A percentile compares a stretch with the other conserved stretches of the same genome.
Evolutionary conservation across 2,888 invertebrate species (phyloP).

Genomic region (Melieria picta): DNA sequence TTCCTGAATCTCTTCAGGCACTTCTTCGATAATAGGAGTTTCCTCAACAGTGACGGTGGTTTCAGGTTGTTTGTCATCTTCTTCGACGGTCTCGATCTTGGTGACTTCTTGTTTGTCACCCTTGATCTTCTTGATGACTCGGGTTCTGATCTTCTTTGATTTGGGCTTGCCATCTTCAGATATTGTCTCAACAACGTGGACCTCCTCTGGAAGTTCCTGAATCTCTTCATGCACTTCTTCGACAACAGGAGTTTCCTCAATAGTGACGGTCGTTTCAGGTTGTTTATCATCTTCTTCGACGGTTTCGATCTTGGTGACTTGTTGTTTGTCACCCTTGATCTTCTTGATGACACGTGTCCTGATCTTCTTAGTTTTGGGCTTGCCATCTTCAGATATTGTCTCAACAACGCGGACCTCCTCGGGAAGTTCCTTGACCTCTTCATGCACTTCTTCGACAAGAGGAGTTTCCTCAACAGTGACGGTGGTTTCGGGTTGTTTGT

Average conservation of each 20-base stretch:
- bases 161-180: constrained; percentile 40
- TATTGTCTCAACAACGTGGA: constrained; percentile 30
- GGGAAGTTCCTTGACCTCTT: constrained; percentile 34
- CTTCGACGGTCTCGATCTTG: constrained; percentile 41
- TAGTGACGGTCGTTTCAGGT: constrained; percentile 37
- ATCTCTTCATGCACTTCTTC: constrained; percentile 33
- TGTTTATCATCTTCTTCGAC: constrained; percentile 41
- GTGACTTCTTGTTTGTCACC: constrained; percentile 41
- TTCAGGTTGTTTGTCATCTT: constrained; percentile 41
- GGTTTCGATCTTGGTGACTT: constrained; percentile 39
- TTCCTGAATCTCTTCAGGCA: constrained; percentile 28
- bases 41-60: constrained; percentile 41
- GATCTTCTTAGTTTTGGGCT: constrained; percentile 36
- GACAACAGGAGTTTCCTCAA: constrained; percentile 31
- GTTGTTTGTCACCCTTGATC: constrained; percentile 39
- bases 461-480: constrained; percentile 38
- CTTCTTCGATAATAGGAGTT: constrained; percentile 30
- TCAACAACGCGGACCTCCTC: constrained; percentile 38
- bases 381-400: constrained; percentile 36
- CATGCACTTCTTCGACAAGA: constrained; percentile 22
- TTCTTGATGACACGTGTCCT: constrained; percentile 39
- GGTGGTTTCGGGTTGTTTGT: constrained; percentile 38
- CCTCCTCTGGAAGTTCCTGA: constrained; percentile 37
- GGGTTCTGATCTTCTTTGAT: constrained; percentile 34
- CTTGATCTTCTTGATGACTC: constrained; percentile 36